Percentiles rank a stretch among this genome's conserved stretches.
These are phyloP conservation scores for Acrocephalus kingi DNA, from an alignment of 2,113 vertebrate genomes.

Conservation along the genomic window DNA sequence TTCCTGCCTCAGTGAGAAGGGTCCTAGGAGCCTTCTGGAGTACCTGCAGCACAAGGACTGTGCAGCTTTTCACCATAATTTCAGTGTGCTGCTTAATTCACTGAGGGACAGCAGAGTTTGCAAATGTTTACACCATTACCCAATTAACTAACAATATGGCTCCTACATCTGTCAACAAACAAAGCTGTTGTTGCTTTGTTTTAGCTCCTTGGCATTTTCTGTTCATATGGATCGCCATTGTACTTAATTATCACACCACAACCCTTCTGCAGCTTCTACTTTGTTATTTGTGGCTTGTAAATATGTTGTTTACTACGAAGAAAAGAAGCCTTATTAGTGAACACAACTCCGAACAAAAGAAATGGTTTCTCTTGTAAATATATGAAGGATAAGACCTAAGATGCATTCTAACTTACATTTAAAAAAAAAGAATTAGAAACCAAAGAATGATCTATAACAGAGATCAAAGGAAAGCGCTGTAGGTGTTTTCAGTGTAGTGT, in stretches of 20 bases:
- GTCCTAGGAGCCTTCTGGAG: background rate
- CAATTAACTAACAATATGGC: conserved; percentile 98
- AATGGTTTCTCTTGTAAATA: conserved; percentile 33
- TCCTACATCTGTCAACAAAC: conserved; percentile 99
- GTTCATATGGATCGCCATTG: conserved; percentile 83
- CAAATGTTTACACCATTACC: conserved; percentile 99
- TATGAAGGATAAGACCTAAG: background rate
- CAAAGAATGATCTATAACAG: background rate
- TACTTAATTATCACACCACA: conserved; percentile 84
- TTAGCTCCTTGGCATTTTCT: conserved; percentile 83
- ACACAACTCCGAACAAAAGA: conserved; percentile 16
- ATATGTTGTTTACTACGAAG: conserved; percentile 67
- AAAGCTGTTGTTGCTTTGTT: conserved; percentile 95
- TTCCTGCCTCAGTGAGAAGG: background rate
- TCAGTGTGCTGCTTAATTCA: conserved; percentile 74
- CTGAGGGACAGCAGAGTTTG: conserved; percentile 89
- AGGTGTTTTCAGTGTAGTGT: background rate
- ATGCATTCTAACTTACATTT: background rate
- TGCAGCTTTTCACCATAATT: conserved; percentile 70
- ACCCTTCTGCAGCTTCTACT: conserved; percentile 77
- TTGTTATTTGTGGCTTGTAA: conserved; percentile 80
- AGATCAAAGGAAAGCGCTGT: background rate
- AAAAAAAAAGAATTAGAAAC: background rate
- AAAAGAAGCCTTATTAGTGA: conserved; percentile 52
- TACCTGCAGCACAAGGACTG: conserved; percentile 46